Percentiles rank a stretch among this genome's conserved stretches.
Evolutionary conservation across 2,888 invertebrate species (phyloP).

Genomic region (Tenthredo mesomela): DNA sequence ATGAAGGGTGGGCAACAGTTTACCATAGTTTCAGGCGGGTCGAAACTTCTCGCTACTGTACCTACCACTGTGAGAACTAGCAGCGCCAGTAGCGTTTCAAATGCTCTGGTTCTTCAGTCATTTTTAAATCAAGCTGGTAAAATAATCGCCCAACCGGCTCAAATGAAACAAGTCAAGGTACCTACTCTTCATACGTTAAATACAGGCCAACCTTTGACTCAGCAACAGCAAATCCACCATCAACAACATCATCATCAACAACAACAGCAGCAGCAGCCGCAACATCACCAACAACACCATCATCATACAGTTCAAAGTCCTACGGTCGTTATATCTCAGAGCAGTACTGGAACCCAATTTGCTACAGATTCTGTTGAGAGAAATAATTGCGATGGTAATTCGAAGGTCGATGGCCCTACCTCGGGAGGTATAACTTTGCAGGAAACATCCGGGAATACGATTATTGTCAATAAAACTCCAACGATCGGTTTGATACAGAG

Average conservation of each 20-base stretch:
- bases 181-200: conserved; percentile 71
- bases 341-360: conserved; percentile 54
- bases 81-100: conserved; percentile 79
- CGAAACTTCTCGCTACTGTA: conserved; percentile 78
- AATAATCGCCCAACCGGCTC: conserved; percentile 70
- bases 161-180: conserved; percentile 72
- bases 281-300: conserved; percentile 64
- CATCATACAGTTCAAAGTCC: conserved; percentile 54
- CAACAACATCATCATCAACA: conserved; percentile 65
- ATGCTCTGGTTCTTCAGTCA: conserved; percentile 84
- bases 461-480: conserved; percentile 54
- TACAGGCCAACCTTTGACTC: conserved; percentile 61
- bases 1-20: conserved; percentile 87
- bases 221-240: conserved; percentile 63
- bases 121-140: conserved; percentile 83
- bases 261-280: conserved; percentile 62
- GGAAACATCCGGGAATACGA: conserved; percentile 51
- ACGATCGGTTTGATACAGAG: conserved; percentile 70
- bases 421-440: conserved; percentile 54
- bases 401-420: conserved; percentile 57
- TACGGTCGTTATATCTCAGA: conserved; percentile 41
- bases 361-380: conserved; percentile 49
- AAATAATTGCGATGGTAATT: conserved; percentile 55
- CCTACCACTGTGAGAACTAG: conserved; percentile 69
- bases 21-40: conserved; percentile 86